Evolutionary conservation across 2,888 invertebrate genomes (phyloP), one percentile per base, ranked within the genome.

Genomic region (Hedya salicella): DNA sequence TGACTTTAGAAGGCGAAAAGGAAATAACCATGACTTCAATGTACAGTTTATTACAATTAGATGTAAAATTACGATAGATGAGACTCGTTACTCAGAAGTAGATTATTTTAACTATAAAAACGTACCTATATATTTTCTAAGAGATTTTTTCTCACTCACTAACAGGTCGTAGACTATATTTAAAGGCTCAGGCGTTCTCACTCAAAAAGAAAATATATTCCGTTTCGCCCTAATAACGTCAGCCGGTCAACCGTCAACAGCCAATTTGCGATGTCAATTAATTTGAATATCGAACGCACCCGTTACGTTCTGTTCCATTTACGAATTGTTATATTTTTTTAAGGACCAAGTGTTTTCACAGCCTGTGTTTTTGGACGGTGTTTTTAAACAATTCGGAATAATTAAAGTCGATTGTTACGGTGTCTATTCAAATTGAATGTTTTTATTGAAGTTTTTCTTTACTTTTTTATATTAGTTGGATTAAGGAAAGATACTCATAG

Each of bases 241-340:
- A 70, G 62, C 57, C 70, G 70, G 72, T 73, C 73, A 73, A 62
- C 50, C 73, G 70, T 65, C 71, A 69, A 60, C 69, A 64, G 61
- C 69, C 71, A 71, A 73, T 71, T 72, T 67, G 50, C 62, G 68
- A 68, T 70, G 57, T 66, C 68, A 70, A 69, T 72, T 68, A 67
- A 74, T 76, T 76, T 71, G 71, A 75, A 76, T 78, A 73, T 71
- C 69, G 73, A 73, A 72, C 62, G 61, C 39, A 49, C n/a, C 42
- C 61, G 30, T 14, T 44, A n/a, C 40, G 16, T 60, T 60, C 40
- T 13, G 25, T 61, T 40, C 19, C 32, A 52, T 42, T 42, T 50
- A 61, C n/a, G 30, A 40, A 17, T 25, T 25, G 16, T 61, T 50
- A 21, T 54, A 14, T 56, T 44, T 36, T 39, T 39, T 40, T 13